Conservation (phyloP, 2,888 invertebrate genomes). For the Rhimphoctona megacephalus region DNA sequence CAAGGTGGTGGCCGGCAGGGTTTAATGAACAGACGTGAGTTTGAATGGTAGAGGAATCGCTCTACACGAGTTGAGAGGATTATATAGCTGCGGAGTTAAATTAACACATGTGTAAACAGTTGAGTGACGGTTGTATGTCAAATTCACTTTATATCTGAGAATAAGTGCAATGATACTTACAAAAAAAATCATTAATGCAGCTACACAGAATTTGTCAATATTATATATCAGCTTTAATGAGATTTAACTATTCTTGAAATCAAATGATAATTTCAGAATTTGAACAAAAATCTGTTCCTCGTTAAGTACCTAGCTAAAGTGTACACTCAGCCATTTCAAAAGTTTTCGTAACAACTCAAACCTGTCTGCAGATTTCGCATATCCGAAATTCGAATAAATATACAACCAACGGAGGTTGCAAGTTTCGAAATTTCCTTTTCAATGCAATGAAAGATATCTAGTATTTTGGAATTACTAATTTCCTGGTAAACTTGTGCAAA, state of each 20-base stretch:
- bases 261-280: background rate
- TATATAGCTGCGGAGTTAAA: constrained; percentile 20
- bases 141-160: background rate
- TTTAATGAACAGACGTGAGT: constrained; percentile 31
- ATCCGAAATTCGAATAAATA: background rate
- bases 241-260: background rate
- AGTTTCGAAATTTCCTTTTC: background rate
- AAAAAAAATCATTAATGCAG: background rate
- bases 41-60: background rate
- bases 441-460: background rate
- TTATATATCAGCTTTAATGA: background rate
- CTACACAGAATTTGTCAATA: background rate
- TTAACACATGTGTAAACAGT: constrained; percentile 41
- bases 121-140: background rate
- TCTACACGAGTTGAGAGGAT: constrained; percentile 25
- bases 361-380: background rate
- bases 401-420: background rate
- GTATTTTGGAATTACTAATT: background rate
- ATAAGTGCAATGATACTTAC: background rate
- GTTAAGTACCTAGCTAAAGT: background rate
- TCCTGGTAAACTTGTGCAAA: background rate
- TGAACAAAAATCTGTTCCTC: no score
- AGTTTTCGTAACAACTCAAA: background rate
- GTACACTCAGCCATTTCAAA: background rate
- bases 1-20: constrained; percentile 22